Evolutionary conservation across 2,113 vertebrate genomes (phyloP), one percentile per base, ranked within the genome.

Genomic region (Lampris incognitus): DNA sequence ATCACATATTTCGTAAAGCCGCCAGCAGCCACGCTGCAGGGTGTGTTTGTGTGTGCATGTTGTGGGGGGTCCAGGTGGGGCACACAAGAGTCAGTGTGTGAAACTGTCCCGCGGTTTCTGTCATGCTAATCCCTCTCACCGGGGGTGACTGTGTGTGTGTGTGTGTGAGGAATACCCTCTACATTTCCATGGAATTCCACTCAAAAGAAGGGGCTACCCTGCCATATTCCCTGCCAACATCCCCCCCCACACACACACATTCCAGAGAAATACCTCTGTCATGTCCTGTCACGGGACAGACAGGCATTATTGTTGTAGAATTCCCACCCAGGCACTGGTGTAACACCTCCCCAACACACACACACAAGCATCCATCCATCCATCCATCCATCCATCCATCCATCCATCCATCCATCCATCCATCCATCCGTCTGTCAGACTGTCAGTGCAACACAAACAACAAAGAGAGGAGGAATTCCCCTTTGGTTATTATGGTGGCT

Each of bases 181-280:
- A 63, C 76, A 84, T 72, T 57, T 85, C 57, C 73, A 76, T 65
- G 50, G 65, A 60, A 76, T 78, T 78, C 36, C 37, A 44, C 6
- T 58, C 48, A 13, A 11, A 72, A 38, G 13, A 46, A 38, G 48
- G 38, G 48, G 6, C 6, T 61, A 46, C 2, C 55, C 1, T 5
- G 24, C 74, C 64, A 54, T 74, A 84, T 85, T 89, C 84, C 55
- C 75, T 46, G 44, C 56, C 64, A 10, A 66, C 13, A 58, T 85
- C 50, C 0, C 50, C 66, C 60, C 78, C 74, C 76, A 36, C 52
- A 44, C 54, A 36, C 54, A 48, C 67, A 48, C 54, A 91, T 90
- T 89, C 88, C 86, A 76, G 65, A 63, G 57, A 85, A 79, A 92
- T 92, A 91, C 88, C 87, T 78, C 69, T 85, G 90, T 90, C 91